A percentile compares a stretch with the other conserved stretches of the same genome.
These are phyloP conservation scores for Ectropis grisescens DNA, from an alignment of 1,140 invertebrate species.

Conservation along the genomic window DNA sequence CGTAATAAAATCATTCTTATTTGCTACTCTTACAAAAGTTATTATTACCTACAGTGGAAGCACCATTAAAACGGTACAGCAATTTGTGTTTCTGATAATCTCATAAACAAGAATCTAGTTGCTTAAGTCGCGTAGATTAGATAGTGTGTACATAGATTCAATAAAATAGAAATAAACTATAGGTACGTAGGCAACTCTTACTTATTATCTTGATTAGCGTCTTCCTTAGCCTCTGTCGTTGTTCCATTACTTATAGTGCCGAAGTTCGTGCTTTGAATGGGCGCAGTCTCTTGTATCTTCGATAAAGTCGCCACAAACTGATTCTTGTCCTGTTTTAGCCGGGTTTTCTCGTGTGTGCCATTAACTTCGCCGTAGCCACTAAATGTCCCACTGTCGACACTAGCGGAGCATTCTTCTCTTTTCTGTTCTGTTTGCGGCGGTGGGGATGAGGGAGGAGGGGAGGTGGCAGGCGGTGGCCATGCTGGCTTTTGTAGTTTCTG, in stretches of 20 bases:
- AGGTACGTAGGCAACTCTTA: no score
- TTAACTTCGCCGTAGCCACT: conserved; percentile 59
- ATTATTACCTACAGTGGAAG: no score
- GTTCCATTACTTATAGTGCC: conserved; percentile 47
- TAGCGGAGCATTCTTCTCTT: conserved; percentile 54
- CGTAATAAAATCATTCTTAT: no score
- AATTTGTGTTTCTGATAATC: no score
- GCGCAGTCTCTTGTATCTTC: conserved; percentile 75
- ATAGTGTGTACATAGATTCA: no score
- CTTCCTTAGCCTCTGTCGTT: conserved; percentile 33
- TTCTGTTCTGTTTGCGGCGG: conserved; percentile 34
- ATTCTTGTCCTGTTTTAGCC: conserved; percentile 64
- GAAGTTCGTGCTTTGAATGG: conserved; percentile 54
- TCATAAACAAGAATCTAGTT: no score
- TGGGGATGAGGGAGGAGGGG: conserved; percentile 43
- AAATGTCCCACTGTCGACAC: conserved; percentile 56
- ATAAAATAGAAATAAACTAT: no score
- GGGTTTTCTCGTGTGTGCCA: conserved; percentile 43
- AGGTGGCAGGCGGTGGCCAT: conserved; percentile 76
- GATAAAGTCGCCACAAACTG: conserved; percentile 73
- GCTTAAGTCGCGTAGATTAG: no score
- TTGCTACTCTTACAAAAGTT: no score
- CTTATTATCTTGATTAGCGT: conserved; percentile 56
- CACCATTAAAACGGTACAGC: no score
- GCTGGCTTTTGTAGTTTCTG: conserved; percentile 80